phyloP scores from a whole-genome alignment of 2,888 invertebrate species.

The Luperina testacea region DNA sequence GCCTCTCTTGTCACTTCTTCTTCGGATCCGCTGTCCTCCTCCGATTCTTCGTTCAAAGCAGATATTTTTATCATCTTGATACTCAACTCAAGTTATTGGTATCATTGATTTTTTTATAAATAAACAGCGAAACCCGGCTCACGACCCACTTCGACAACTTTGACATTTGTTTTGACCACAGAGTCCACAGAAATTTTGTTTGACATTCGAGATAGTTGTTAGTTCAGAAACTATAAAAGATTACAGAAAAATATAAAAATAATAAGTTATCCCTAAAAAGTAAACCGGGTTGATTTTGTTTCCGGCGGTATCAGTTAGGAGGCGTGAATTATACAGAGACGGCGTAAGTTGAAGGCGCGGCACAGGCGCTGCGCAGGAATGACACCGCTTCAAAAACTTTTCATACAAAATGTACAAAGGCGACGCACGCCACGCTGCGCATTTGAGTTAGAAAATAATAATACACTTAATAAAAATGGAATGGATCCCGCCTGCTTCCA shows the following conservation, averaged over 20 bases:
- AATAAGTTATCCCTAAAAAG: not conserved
- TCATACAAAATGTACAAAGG: no score
- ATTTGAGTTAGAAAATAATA: no score
- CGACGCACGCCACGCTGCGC: no score
- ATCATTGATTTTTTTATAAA: constrained; percentile 40
- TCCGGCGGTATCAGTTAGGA: not conserved
- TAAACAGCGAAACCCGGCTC: constrained; percentile 42
- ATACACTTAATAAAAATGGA: no score
- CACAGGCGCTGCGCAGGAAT: no score
- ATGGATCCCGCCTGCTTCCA: no score
- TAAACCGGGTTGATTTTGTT: not conserved
- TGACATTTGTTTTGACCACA: constrained; percentile 7
- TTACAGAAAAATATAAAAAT: not conserved
- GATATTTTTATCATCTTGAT: constrained; percentile 90
- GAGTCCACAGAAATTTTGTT: not conserved
- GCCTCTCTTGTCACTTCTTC: constrained; percentile 87
- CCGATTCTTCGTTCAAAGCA: constrained; percentile 92
- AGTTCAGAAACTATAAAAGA: constrained; percentile 8
- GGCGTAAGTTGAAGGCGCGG: no score
- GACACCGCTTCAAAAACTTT: no score
- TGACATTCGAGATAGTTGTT: constrained; percentile 5
- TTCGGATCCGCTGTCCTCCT: constrained; percentile 90
- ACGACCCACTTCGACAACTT: constrained; percentile 1
- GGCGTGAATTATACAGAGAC: no score
- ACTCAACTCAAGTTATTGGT: not conserved